Evolutionary conservation across 2,797 vertebrate genomes (phyloP).

Genomic region (Tenualosa thibaudeaui): DNA sequence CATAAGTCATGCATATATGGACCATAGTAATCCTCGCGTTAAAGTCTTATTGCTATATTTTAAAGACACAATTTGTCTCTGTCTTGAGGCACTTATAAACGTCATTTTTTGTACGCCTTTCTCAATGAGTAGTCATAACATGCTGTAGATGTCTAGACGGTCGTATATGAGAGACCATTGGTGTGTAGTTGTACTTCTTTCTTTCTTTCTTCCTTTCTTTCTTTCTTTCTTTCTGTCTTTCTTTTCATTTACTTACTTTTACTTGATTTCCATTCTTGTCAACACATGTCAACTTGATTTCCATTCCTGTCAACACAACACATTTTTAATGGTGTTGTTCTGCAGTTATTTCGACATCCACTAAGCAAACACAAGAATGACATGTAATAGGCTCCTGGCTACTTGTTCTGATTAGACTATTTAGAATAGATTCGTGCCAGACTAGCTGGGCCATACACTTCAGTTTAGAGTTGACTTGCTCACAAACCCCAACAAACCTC

Average conservation of each 20-base stretch:
- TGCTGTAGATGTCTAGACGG: background rate
- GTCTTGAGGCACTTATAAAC: background rate
- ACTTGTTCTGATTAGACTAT: too few species aligned
- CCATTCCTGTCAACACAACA: background rate
- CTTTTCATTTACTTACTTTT: background rate
- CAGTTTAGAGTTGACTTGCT: too few species aligned
- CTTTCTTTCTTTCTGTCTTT: background rate
- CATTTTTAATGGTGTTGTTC: too few species aligned
- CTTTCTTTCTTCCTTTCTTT: background rate
- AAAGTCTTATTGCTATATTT: background rate
- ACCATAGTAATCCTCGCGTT: background rate
- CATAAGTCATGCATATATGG: constrained; percentile 34
- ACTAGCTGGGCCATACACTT: too few species aligned
- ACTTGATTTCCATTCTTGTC: background rate
- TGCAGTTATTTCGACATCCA: too few species aligned
- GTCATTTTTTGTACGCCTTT: background rate
- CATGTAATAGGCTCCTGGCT: too few species aligned
- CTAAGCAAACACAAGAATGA: too few species aligned
- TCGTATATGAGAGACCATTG: background rate
- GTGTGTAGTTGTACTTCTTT: background rate
- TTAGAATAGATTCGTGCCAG: too few species aligned
- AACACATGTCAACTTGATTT: background rate
- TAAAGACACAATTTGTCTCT: background rate
- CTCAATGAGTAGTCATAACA: background rate
- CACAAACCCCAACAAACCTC: too few species aligned